A percentile compares a stretch with the other conserved stretches of the same genome.
These are phyloP conservation scores for Bostrychus sinensis DNA, from an alignment of 2,113 vertebrate genomes.

Conservation along the genomic window DNA sequence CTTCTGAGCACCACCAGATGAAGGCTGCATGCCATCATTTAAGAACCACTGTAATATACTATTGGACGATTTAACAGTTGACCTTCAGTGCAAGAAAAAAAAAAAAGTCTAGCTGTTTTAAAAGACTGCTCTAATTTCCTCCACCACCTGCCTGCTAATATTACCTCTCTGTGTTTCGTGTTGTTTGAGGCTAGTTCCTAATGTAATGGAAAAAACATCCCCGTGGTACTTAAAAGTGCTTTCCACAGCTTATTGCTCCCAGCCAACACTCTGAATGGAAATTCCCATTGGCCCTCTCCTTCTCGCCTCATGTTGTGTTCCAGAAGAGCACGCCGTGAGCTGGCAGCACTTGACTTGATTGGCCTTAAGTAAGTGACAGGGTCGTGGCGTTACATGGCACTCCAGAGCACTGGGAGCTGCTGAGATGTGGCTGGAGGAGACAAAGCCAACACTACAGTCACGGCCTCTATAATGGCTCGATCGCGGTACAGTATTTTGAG, in stretches of 20 bases:
- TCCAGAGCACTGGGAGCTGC: conserved; percentile 16
- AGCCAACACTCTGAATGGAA: conserved; percentile 17
- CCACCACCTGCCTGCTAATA: too few relatives aligned
- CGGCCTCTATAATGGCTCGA: conserved; percentile 7
- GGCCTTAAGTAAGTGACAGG: conserved; percentile 50
- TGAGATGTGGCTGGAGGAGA: conserved; percentile 8
- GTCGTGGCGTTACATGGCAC: conserved; percentile 23
- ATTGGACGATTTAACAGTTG: too few relatives aligned
- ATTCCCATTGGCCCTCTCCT: conserved; percentile 21
- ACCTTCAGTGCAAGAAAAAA: too few relatives aligned
- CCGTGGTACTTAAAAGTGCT: conserved; percentile 27
- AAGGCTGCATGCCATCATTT: too few relatives aligned
- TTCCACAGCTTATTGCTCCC: conserved; percentile 41
- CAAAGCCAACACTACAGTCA: neutral
- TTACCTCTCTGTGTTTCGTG: too few relatives aligned
- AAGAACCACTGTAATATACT: too few relatives aligned
- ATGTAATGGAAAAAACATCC: conserved; percentile 34
- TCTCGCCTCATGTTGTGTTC: conserved; percentile 21
- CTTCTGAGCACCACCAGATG: too few relatives aligned
- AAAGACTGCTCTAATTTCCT: too few relatives aligned
- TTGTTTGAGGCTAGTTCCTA: conserved; percentile 23
- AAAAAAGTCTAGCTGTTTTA: too few relatives aligned
- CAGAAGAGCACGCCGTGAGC: conserved; percentile 30
- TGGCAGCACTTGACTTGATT: conserved; percentile 54
- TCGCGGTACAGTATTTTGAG: neutral